Base-by-base conservation (phyloP, 2,113 vertebrate species). In the Pyrgilauda ruficollis region DNA sequence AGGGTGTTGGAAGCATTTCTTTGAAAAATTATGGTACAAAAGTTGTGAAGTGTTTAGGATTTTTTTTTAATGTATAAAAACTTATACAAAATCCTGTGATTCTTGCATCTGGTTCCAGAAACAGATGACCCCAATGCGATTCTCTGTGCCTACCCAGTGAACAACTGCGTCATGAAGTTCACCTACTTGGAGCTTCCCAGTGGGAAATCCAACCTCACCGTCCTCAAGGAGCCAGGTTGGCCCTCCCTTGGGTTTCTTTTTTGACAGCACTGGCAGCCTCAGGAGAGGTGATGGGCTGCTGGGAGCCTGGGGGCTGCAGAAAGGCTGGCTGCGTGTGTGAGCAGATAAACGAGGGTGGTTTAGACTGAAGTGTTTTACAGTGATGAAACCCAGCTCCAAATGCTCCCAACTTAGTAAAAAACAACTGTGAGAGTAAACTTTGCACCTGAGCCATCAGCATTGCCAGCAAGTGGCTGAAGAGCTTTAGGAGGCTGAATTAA, bases 81-180 rank as follows among this genome's bases (percentile, higher is more conserved):
- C 0, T 74, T 95, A 92, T 44, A 82, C n/a, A 90, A 94, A 87
- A 44, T 67, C 93, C 55, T 46, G 47, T 4, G 4, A 43, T 43
- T 70, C 28, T 66, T 66, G 4, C 50, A 43, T 93, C 88, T 93
- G 23, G 13, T 93, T 95, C 22, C 97, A 99, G 99, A 98, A 91
- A 98, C 98, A 0, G 98, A 99, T 5, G 98, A 98, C 55, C 97
- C 98, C 2, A 97, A 97, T 0, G 97, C 98, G 0, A 98, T 99
- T 61, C 97, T 99, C 11, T 99, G 99, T 15, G 98, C 99, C 78
- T 99, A 99, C 79, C 99, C 99, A 0, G 98, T 99, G 73, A 97
- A 98, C 72, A 99, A 99, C 64, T 99, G 99, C 0, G 98, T 99
- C 90, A 99, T 99, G 99, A 99, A 99, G 97, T 99, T 99, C 97